Base-by-base conservation (phyloP, 2,888 invertebrate genomes). In the Melanostoma mellinum region DNA sequence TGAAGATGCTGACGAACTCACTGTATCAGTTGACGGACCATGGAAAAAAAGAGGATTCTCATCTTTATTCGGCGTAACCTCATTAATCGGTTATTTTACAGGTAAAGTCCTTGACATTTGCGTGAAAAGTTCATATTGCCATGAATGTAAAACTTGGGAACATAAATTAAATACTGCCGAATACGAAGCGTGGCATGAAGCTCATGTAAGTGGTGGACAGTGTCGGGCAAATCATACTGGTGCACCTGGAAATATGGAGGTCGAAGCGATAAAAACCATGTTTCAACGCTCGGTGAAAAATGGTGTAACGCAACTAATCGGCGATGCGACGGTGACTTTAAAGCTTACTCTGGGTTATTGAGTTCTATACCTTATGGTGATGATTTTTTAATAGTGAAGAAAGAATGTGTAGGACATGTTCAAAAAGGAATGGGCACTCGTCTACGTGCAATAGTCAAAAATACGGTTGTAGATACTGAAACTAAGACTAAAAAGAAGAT, bases 91-190 rank as follows among this genome's bases (percentile, higher is more conserved):
- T 20, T 50, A 50, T 4, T n/a, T 50, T 20, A 10, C 50, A 10
- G 10, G 50, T 4, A 50, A 50, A 30, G 20, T 30, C 6, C 30
- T 20, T 20, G 20, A 20, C 20, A 5, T 33, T 53, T 53, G 3
- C 35, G 53, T 53, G 3, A 53, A 53, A 53, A 53, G 33, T 35
- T 32, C 53, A 53, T 53, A 48, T 20, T 53, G 53, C 35, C 53
- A 33, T 53, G 35, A 53, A 4, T 53, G 33, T 35, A 53, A 53
- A 32, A 35, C 9, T 53, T 30, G 33, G 20, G 20, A 20, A 20
- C 20, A 20, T 20, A 53, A 53, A 3, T 35, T 53, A 8, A 32
- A 33, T n/a, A 10, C 53, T 33, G 53, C 53, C 32, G 33, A 53
- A 53, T 35, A 35, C 35, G 8, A 32, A 53, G 53, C 0, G 33